These are phyloP conservation scores for Contarinia nasturtii DNA, from an alignment of 1,140 invertebrate genomes.

Conservation along the genomic window DNA sequence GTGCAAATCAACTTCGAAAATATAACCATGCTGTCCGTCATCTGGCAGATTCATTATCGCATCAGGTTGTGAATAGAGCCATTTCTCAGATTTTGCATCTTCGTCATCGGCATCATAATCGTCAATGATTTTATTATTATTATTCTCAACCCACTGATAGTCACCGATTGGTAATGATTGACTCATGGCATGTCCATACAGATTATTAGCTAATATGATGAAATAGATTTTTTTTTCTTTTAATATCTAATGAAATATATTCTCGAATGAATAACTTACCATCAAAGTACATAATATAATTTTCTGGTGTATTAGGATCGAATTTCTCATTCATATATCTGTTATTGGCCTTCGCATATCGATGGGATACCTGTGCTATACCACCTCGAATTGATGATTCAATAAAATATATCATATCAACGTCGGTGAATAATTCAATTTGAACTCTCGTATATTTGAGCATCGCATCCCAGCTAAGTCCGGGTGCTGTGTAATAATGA, in stretches of 20 bases:
- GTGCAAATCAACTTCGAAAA: slow-evolving; percentile 27
- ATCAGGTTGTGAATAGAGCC: no score
- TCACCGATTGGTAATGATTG: slow-evolving; percentile 19
- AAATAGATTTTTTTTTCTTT: slow-evolving; percentile 12
- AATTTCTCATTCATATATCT: slow-evolving; percentile 24
- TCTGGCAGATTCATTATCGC: slow-evolving; percentile 6
- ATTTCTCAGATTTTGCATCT: no score
- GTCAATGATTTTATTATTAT: no score
- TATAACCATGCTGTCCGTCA: slow-evolving; percentile 19
- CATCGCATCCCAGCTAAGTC: slow-evolving; percentile 23
- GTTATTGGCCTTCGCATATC: slow-evolving; percentile 26
- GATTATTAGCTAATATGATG: slow-evolving; percentile 28
- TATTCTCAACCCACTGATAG: slow-evolving; percentile 25
- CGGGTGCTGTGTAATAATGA: no score
- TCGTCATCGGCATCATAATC: no score
- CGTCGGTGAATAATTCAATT: slow-evolving; percentile 27
- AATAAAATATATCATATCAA: slow-evolving; percentile 24
- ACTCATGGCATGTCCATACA: slow-evolving; percentile 31
- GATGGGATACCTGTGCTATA: slow-evolving; percentile 17
- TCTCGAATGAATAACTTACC: no score
- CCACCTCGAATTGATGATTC: slow-evolving; percentile 22
- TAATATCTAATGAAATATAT: no score
- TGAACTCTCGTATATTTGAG: slow-evolving; percentile 20
- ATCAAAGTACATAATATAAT: slow-evolving; percentile 28
- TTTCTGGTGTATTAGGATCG: slow-evolving; percentile 10